Evolutionary conservation across 2,797 vertebrate species (phyloP), one percentile per base, ranked within the genome.

Genomic region (Taeniopygia guttata): DNA sequence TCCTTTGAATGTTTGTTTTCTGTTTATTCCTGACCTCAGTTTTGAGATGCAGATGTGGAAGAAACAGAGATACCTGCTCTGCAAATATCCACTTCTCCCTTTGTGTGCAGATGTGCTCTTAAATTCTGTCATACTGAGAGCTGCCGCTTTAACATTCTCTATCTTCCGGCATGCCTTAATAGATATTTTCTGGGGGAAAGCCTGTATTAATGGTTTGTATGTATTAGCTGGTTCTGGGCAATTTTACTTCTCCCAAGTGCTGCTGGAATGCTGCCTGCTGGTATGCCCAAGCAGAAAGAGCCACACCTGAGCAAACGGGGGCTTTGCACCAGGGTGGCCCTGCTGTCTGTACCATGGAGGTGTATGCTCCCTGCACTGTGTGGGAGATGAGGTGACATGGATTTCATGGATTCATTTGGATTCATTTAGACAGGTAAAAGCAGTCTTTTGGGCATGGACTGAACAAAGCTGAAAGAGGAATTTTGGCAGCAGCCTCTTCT

Each of bases 171-270:
- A 5, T 78, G 38, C 4, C 10, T 69, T 8, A 40, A 17, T 72
- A 26, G 0, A 0, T 63, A 26, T 9, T 30, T 48, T 49, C 30
- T 1, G 1, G 11, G 6, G 11, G 19, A 23, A 68, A 70, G 10
- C 14, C 21, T 89, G 9, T 23, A 4, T 63, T 76, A 16, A 52
- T 23, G 7, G 20, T 13, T 69, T 69, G 20, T 72, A 18, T 38
- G 42, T 55, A 36, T 62, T 48, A 70, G 30, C 49, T 72, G 46
- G 34, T 89, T 55, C 72, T 68, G 34, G 48, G 59, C 32, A 25
- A 6, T 75, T 68, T 42, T 60, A 20, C 19, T 67, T 77, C 36
- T 36, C 22, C 29, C 30, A 45, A 43, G 51, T 11, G 2, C 46
- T 82, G 7, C 29, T 64, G 55, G 22, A 64, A 25, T 62, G 51